Conservation (phyloP, 2,888 invertebrate genomes). For the Deilephila elpenor region DNA sequence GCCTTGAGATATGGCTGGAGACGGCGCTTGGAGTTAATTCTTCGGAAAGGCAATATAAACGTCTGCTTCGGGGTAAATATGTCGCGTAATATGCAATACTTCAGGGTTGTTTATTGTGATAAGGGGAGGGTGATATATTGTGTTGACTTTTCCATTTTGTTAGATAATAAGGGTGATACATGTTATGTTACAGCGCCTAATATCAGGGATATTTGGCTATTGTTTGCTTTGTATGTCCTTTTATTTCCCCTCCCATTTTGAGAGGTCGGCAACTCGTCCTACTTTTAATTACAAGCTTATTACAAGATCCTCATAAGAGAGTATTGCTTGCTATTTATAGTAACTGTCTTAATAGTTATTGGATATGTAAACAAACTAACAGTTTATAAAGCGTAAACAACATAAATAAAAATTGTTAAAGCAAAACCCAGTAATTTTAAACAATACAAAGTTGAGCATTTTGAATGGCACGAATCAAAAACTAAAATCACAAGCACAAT, state of each 20-base stretch:
- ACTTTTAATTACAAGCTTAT: too few species aligned
- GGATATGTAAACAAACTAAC: too few species aligned
- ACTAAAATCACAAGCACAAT: conserved; percentile 19
- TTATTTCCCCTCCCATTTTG: too few species aligned
- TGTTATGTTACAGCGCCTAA: background rate
- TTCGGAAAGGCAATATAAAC: conserved; percentile 10
- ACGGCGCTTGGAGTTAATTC: conserved; percentile 9
- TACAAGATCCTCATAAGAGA: too few species aligned
- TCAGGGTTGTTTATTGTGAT: conserved; percentile 7
- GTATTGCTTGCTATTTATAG: too few species aligned
- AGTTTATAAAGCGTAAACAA: background rate
- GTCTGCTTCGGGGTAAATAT: background rate
- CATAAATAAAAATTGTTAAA: background rate
- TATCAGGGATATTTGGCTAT: too few species aligned
- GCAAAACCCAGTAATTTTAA: background rate
- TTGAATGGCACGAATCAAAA: conserved; percentile 11
- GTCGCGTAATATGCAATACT: background rate
- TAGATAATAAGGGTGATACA: background rate
- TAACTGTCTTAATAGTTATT: too few species aligned
- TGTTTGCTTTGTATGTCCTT: too few species aligned
- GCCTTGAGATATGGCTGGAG: conserved; percentile 11
- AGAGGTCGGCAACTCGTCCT: too few species aligned
- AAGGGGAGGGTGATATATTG: conserved; percentile 1
- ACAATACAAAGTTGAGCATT: background rate
- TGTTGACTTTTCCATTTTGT: background rate